Evolutionary conservation across 2,797 vertebrate genomes (phyloP).

Genomic region (Amazona ochrocephala): DNA sequence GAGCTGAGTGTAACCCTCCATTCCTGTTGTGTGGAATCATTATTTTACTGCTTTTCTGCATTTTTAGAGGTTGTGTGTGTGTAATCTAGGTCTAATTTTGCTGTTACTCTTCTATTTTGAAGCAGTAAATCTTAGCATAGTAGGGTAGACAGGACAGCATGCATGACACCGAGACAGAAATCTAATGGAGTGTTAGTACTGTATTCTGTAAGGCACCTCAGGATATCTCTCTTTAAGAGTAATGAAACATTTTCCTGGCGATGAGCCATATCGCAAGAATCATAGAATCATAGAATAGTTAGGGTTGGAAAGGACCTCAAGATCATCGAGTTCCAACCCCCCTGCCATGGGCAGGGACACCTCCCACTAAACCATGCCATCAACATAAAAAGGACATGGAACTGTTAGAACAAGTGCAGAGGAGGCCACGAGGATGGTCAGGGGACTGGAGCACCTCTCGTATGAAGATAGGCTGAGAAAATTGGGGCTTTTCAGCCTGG

Average conservation of each 20-base stretch:
- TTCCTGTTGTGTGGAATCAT: neutral
- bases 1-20: neutral
- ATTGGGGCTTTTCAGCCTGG: too few relatives aligned
- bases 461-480: too few relatives aligned
- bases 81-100: neutral
- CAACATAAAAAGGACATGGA: too few relatives aligned
- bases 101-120: neutral
- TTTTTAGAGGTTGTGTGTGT: neutral
- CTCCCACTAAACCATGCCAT: too few relatives aligned
- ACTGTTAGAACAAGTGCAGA: too few relatives aligned
- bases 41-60: neutral
- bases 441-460: too few relatives aligned
- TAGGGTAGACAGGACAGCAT: fast-evolving
- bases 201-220: neutral
- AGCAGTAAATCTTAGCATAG: neutral
- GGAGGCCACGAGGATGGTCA: too few relatives aligned
- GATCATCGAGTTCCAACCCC: too few relatives aligned
- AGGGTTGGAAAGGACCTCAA: too few relatives aligned
- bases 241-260: neutral
- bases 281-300: too few relatives aligned
- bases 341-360: too few relatives aligned
- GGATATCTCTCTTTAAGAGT: neutral
- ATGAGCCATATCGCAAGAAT: neutral
- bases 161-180: neutral
- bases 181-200: neutral